A percentile compares a stretch with the other conserved stretches of the same genome.
Conservation (phyloP, 2,113 vertebrate species). For the Hassar affinis region DNA sequence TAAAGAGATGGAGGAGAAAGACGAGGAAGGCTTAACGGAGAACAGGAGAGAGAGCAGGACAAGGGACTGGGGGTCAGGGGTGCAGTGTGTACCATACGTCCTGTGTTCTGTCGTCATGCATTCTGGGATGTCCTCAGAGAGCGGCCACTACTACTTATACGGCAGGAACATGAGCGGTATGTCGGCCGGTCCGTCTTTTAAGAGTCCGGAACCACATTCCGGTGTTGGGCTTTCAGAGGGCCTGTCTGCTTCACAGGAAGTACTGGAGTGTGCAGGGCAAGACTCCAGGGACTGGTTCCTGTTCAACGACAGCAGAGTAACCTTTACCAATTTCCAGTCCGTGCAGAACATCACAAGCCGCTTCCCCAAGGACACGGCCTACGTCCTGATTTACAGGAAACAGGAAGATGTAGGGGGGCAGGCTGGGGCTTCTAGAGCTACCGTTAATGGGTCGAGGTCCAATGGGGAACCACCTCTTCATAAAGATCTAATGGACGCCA, state of each 20-base stretch:
- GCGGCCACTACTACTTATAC: conserved; percentile 97
- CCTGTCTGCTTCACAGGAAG: conserved; percentile 68
- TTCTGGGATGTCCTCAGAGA: conserved; percentile 96
- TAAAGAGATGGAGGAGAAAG: conserved; percentile 76
- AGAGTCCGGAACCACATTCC: conserved; percentile 54
- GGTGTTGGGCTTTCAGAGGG: conserved; percentile 50
- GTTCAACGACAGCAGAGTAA: conserved; percentile 97
- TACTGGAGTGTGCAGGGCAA: conserved; percentile 63
- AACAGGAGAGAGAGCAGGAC: conserved; percentile 60
- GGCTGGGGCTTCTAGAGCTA: conserved; percentile 51
- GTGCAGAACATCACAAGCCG: conserved; percentile 94
- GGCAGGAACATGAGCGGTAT: conserved; percentile 79
- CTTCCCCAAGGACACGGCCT: conserved; percentile 98
- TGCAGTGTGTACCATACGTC: conserved; percentile 74
- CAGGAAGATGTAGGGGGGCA: conserved; percentile 72
- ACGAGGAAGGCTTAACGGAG: conserved; percentile 41
- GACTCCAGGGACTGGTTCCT: conserved; percentile 89
- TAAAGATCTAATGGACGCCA: conserved; percentile 96
- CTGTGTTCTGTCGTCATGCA: conserved; percentile 96
- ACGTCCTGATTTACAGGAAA: conserved; percentile 94
- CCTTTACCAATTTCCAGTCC: conserved; percentile 93
- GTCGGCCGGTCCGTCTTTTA: conserved; percentile 57
- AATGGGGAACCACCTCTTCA: conserved; percentile 91
- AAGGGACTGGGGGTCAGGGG: not conserved
- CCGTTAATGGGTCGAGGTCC: conserved; percentile 75